phyloP scores from a whole-genome alignment of 2,888 invertebrate genomes.

The Orchestes rusci region DNA sequence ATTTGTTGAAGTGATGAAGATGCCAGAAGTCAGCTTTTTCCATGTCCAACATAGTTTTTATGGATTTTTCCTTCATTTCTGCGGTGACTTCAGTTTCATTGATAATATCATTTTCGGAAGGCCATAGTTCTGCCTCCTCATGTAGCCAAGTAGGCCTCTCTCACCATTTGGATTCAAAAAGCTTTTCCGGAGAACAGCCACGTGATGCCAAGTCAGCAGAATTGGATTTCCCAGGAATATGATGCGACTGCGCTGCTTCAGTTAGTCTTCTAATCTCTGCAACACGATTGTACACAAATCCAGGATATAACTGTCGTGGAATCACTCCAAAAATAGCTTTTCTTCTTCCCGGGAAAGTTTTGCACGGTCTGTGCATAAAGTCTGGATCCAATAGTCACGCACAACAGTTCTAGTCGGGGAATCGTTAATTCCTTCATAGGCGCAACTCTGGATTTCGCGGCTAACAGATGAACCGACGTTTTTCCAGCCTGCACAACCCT shows the following conservation, averaged over 20 bases:
- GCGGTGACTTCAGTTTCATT: too few relatives aligned
- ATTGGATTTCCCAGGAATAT: too few relatives aligned
- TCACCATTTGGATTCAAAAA: constrained; percentile 34
- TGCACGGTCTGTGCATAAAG: too few relatives aligned
- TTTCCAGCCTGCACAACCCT: background rate
- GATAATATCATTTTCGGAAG: constrained; percentile 1
- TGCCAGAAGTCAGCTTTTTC: too few relatives aligned
- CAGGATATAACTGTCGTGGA: constrained; percentile 30
- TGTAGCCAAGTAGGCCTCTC: constrained; percentile 33
- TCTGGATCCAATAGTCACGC: too few relatives aligned
- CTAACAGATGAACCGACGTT: too few relatives aligned
- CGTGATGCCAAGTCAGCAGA: constrained; percentile 34
- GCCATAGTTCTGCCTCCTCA: constrained; percentile 4
- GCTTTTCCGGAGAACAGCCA: constrained; percentile 29
- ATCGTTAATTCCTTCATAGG: constrained; percentile 9
- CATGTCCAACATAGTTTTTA: too few relatives aligned
- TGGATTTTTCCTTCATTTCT: too few relatives aligned
- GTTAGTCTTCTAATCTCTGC: constrained; percentile 26
- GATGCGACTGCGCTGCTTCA: constrained; percentile 27
- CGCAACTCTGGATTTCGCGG: constrained; percentile 7
- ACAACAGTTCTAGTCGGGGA: constrained; percentile 7
- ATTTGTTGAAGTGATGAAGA: constrained; percentile 17
- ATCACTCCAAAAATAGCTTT: constrained; percentile 22
- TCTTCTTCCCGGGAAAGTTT: background rate
- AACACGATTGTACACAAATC: constrained; percentile 33